phyloP scores from a whole-genome alignment of 2,797 vertebrate species.

The Oophaga sylvatica region DNA sequence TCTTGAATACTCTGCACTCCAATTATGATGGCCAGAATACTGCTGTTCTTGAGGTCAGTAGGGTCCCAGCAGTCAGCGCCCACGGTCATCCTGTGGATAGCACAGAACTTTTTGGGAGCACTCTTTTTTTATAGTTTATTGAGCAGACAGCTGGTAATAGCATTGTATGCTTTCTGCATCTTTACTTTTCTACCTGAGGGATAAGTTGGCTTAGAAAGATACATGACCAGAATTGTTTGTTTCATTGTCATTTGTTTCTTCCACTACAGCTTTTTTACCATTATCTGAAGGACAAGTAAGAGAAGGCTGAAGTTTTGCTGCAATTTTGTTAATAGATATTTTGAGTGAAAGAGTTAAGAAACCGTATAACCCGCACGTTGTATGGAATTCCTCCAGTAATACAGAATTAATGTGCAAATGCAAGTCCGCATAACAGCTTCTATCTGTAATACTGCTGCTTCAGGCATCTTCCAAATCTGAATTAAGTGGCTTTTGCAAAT shows the following conservation, averaged over 20 bases:
- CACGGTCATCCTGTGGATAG: no score
- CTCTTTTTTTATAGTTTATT: no score
- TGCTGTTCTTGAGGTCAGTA: no score
- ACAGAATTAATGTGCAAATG: background rate
- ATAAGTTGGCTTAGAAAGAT: background rate
- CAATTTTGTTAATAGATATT: background rate
- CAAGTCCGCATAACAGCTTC: background rate
- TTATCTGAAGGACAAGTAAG: slow-evolving; percentile 1
- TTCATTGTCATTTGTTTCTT: slow-evolving; percentile 8
- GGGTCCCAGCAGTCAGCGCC: no score
- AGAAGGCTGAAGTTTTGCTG: background rate
- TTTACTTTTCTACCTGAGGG: background rate
- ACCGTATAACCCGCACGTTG: background rate
- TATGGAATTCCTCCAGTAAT: no score
- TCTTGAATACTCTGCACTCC: no score
- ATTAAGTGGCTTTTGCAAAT: background rate
- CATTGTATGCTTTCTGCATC: no score
- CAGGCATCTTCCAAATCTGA: background rate
- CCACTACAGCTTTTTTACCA: slow-evolving; percentile 8
- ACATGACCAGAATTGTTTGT: background rate
- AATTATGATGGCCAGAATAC: no score
- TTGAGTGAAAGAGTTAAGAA: background rate
- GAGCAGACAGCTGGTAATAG: no score
- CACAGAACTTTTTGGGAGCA: no score
- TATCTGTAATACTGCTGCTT: no score